Evolutionary conservation across 2,113 vertebrate species (phyloP).

Genomic region (Eidolon helvum): DNA sequence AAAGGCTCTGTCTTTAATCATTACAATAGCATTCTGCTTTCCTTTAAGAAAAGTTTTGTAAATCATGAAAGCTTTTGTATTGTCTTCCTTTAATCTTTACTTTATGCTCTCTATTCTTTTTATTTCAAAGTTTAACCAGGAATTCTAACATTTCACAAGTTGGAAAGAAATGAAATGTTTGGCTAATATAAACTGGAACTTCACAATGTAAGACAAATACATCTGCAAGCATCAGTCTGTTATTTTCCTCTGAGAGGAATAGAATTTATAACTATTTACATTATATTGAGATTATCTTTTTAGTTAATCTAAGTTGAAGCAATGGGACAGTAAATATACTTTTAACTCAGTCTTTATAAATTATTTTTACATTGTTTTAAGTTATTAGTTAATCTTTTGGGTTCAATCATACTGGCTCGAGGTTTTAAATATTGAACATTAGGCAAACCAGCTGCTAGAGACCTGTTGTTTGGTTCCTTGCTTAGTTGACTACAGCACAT

Average conservation of each 20-base stretch:
- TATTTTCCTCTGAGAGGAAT: neutral
- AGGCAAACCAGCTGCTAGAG: neutral
- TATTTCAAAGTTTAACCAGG: slow-evolving; percentile 52
- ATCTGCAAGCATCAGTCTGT: neutral
- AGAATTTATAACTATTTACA: neutral
- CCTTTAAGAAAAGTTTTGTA: slow-evolving; percentile 65
- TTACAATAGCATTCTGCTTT: slow-evolving; percentile 58
- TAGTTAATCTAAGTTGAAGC: neutral
- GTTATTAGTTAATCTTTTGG: neutral
- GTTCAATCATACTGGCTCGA: neutral
- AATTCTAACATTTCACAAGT: slow-evolving; percentile 58
- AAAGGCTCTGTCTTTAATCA: slow-evolving; percentile 64
- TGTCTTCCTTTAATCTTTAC: slow-evolving; percentile 45
- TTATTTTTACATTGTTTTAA: neutral
- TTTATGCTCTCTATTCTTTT: slow-evolving; percentile 42
- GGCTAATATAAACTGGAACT: neutral
- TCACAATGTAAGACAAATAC: neutral
- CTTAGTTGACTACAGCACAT: neutral
- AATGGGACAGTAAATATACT: neutral
- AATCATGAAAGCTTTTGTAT: slow-evolving; percentile 73
- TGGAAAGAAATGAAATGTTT: slow-evolving; percentile 44
- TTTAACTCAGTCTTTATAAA: neutral
- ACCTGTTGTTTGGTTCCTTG: neutral
- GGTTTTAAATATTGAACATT: neutral
- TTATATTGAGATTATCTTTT: neutral